Percentiles rank a stretch among this genome's conserved stretches.
These are phyloP conservation scores for Tonatia bakeri DNA, from an alignment of 2,113 vertebrate species.

Conservation along the genomic window DNA sequence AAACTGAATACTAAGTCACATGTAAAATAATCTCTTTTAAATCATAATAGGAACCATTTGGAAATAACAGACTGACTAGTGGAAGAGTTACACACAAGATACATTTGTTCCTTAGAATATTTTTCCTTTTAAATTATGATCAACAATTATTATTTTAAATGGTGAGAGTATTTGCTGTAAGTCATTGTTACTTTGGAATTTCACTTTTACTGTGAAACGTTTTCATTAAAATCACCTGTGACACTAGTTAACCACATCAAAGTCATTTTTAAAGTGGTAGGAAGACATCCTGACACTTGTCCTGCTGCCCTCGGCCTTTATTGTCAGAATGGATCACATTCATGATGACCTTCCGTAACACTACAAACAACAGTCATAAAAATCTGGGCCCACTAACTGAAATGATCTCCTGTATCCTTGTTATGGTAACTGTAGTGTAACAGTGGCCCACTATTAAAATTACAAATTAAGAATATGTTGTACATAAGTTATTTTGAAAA, in stretches of 20 bases:
- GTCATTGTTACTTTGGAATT: neutral
- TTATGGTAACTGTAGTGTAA: constrained; percentile 61
- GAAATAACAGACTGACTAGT: neutral
- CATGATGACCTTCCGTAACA: constrained; percentile 45
- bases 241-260: constrained; percentile 32
- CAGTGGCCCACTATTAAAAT: constrained; percentile 8
- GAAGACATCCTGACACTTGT: neutral
- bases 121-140: constrained; percentile 18
- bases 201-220: constrained; percentile 6
- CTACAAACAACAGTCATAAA: constrained; percentile 58
- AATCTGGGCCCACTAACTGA: constrained; percentile 40
- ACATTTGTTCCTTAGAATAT: neutral
- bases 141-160: neutral
- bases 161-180: neutral
- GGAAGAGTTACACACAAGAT: neutral
- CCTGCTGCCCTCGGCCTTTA: constrained; percentile 47
- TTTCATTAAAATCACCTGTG: constrained; percentile 32
- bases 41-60: neutral
- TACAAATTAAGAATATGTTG: constrained; percentile 54
- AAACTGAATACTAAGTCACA: neutral
- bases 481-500: constrained; percentile 53
- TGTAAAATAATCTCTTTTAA: neutral
- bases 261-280: constrained; percentile 39
- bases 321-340: constrained; percentile 51
- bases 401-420: neutral